phyloP scores from a whole-genome alignment of 1,140 invertebrate genomes.

The Mizuhopecten yessoensis region DNA sequence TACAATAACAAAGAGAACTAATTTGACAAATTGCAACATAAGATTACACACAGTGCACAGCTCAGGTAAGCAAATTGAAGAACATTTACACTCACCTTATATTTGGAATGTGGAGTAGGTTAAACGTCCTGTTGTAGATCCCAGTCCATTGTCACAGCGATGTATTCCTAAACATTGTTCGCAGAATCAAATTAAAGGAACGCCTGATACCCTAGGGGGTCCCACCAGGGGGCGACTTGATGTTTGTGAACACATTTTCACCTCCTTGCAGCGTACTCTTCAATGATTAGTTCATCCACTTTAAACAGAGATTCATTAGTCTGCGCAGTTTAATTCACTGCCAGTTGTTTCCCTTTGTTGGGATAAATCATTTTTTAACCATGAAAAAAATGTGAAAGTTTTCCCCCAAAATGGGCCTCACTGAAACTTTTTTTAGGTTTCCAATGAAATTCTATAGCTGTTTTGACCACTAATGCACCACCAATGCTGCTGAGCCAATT shows the following conservation, averaged over 20 bases:
- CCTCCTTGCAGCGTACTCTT: neutral
- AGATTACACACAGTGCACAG: no score
- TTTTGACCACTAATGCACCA: slow-evolving; percentile 24
- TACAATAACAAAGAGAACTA: no score
- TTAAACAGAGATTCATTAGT: neutral
- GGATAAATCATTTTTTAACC: neutral
- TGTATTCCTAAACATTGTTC: slow-evolving; percentile 2
- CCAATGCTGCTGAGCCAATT: neutral
- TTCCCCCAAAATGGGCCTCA: neutral
- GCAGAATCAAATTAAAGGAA: neutral
- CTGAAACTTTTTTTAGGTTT: neutral
- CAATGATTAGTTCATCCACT: neutral
- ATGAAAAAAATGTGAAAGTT: neutral
- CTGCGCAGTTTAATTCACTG: neutral
- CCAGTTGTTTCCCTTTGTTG: neutral
- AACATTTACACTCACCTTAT: neutral
- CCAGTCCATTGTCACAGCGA: slow-evolving; percentile 29
- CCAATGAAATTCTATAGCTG: slow-evolving; percentile 12
- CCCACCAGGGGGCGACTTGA: neutral
- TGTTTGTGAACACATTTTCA: neutral
- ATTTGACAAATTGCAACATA: no score
- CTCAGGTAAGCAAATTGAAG: no score
- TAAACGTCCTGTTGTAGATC: neutral
- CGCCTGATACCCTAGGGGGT: neutral
- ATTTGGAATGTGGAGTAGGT: neutral